A percentile compares a stretch with the other conserved stretches of the same genome.
These are phyloP conservation scores for Lacerta agilis DNA, from an alignment of 2,797 vertebrate genomes.

Conservation along the genomic window DNA sequence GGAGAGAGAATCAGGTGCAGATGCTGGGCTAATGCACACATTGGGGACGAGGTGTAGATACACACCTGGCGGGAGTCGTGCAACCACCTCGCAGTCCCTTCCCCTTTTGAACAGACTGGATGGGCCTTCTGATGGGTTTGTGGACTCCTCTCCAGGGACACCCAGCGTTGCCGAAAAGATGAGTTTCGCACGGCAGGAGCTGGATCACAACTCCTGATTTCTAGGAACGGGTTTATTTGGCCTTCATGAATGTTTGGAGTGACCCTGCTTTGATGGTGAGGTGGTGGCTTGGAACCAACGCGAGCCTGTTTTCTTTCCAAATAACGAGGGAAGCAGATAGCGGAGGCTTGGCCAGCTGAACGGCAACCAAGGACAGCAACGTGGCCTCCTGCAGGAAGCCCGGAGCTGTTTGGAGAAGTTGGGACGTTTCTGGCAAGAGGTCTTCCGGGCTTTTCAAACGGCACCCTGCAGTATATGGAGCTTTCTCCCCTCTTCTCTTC, in stretches of 20 bases:
- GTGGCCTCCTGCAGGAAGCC: conserved; percentile 42
- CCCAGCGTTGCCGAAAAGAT: not conserved
- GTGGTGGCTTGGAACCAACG: not conserved
- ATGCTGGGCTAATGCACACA: not conserved
- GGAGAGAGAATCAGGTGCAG: not conserved
- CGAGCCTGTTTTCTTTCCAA: not conserved
- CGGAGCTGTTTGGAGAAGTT: conserved; percentile 65
- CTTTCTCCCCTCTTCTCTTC: conserved; percentile 43
- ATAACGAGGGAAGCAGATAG: conserved; percentile 41
- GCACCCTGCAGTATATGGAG: conserved; percentile 64
- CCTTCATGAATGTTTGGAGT: not conserved
- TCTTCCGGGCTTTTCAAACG: conserved; percentile 60
- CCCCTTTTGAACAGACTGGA: too few relatives aligned
- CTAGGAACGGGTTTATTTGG: not conserved
- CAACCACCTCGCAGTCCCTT: not conserved
- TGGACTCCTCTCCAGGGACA: not conserved
- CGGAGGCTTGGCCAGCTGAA: conserved; percentile 46
- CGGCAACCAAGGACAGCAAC: conserved; percentile 49
- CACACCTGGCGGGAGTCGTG: not conserved
- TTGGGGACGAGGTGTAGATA: not conserved
- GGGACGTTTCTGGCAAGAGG: conserved; percentile 54
- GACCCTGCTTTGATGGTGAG: too few relatives aligned
- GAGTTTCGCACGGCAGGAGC: not conserved
- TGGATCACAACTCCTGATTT: not conserved
- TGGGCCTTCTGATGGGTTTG: not conserved